Base-by-base conservation (phyloP, 1,140 invertebrate genomes). In the Caenorhabditis tropicalis region DNA sequence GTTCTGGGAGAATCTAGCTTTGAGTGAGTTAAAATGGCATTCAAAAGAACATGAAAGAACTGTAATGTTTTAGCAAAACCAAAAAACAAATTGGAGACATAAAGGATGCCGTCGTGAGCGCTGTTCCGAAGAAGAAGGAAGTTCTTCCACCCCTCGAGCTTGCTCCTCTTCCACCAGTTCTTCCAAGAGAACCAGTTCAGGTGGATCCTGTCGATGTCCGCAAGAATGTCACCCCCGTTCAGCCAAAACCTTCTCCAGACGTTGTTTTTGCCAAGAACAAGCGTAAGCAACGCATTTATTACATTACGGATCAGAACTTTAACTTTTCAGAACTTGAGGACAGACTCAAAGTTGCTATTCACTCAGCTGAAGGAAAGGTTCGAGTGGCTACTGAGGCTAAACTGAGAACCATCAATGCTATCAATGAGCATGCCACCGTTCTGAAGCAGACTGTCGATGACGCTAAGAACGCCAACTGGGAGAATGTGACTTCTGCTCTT, bases 381-480 rank as follows among this genome's bases (percentile, higher is more conserved):
- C 86, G 83, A 27, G 7, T 39, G 16, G 88, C 88, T 10, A 89
- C 85, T 33, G 87, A 89, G 58, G 86, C 88, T 2, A 90, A 90
- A 82, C 56, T 87, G 19, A 83, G 84, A 12, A 90, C 89, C 15
- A 89, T 90, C 85, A 74, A 79, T 19, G 89, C 88, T n/a, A 82
- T 90, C 27, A 83, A 88, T 21, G 74, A 86, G 15, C 89, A 90
- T 80, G 83, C 89, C 19, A 33, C 70, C n/a, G 33, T 82, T 27
- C 46, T 90, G 19, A 90, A 88, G 79, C 51, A 89, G 82, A 88
- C 89, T 39, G 88, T 90, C 21, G 89, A 90, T 48, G 84, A 88
- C 29, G 87, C 82, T 48, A 16, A 83, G 39, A 86, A 86, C 43
- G 88, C 60, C 7, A 65, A 87, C 43, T 89, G 89, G 89, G 85